A percentile compares a stretch with the other conserved stretches of the same genome.
Conservation (phyloP, 2,113 vertebrate species). For the Charadrius vociferus region DNA sequence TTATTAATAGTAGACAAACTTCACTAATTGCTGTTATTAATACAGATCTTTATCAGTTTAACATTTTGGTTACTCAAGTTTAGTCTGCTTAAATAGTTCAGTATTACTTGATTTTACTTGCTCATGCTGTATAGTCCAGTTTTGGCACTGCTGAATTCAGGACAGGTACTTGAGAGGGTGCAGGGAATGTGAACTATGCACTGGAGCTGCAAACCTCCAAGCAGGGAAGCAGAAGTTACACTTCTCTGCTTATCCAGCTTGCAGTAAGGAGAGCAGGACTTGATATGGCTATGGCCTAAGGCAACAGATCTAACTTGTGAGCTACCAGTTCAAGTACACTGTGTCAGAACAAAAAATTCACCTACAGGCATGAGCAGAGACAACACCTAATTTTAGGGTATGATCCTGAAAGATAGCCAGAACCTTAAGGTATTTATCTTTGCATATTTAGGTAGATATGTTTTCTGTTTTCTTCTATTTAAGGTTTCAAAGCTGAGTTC, state of each 20-base stretch:
- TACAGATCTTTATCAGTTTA: constrained; percentile 31
- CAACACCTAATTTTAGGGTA: not conserved
- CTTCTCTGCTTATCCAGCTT: not conserved
- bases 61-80: not conserved
- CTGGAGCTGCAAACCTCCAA: not conserved
- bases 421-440: not conserved
- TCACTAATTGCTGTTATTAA: constrained; percentile 45
- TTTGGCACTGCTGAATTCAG: not conserved
- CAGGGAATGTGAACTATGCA: rapidly evolving
- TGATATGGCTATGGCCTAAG: not conserved
- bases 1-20: constrained; percentile 55
- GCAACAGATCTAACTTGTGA: not conserved
- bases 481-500: not conserved
- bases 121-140: not conserved
- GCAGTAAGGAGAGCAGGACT: not conserved
- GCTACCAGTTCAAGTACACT: not conserved
- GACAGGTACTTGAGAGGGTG: not conserved
- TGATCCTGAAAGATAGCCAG: not conserved
- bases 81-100: constrained; percentile 4
- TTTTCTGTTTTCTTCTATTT: not conserved
- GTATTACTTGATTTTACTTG: not conserved
- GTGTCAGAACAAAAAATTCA: not conserved
- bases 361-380: not conserved
- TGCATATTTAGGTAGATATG: not conserved
- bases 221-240: not conserved